Evolutionary conservation across 2,797 vertebrate species (phyloP).

Genomic region (Masticophis lateralis): DNA sequence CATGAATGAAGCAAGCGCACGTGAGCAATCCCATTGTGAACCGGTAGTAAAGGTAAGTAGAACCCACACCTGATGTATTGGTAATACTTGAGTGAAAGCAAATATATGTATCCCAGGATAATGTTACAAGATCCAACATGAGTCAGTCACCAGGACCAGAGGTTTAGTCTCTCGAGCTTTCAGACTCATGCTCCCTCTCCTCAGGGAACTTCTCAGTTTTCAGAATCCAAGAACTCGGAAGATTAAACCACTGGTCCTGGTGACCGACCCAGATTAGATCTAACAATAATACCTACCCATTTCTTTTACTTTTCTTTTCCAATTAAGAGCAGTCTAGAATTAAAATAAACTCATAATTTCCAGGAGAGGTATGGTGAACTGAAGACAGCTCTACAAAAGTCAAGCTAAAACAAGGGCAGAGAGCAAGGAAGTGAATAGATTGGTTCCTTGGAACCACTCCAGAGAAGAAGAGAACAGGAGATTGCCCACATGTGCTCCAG

Average conservation of each 20-base stretch:
- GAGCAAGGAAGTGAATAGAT: not conserved
- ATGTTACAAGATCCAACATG: not conserved
- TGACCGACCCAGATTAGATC: not conserved
- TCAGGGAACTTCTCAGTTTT: not conserved
- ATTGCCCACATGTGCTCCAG: not conserved
- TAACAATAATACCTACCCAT: not conserved
- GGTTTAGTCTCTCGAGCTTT: not conserved
- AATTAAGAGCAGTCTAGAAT: not conserved
- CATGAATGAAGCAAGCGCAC: no score
- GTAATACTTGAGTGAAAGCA: not conserved
- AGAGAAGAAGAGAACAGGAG: not conserved
- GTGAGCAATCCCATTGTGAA: no score
- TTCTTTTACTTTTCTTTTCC: not conserved
- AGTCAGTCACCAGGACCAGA: not conserved
- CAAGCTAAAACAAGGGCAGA: not conserved
- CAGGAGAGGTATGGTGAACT: not conserved
- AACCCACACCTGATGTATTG: no score
- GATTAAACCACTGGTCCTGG: not conserved
- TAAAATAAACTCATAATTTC: not conserved
- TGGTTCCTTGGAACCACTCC: not conserved
- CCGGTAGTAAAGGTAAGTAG: no score
- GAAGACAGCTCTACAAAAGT: not conserved
- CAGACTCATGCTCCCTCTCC: not conserved
- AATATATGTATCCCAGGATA: not conserved
- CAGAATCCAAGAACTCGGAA: not conserved